Base-by-base conservation (phyloP, 2,888 invertebrate species). In the Drosophila kokeensis region DNA sequence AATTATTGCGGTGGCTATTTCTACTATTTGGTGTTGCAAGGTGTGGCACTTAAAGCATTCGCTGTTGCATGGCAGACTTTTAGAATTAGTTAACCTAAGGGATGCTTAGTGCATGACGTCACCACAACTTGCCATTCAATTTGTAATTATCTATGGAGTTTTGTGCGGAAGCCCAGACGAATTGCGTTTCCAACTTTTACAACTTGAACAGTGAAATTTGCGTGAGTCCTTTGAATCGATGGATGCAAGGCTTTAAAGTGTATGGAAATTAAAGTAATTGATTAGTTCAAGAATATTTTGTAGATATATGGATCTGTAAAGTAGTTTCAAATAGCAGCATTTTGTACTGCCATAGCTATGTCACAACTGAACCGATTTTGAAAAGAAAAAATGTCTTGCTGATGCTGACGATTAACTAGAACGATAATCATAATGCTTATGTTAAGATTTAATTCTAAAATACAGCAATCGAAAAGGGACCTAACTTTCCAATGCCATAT, bases 71-170 rank as follows among this genome's bases (percentile, higher is more conserved):
- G 60, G 10, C 50, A 36, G 45, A 27, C n/a, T 38, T 27, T 60
- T 11, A 11, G 72, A n/a, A 24, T 36, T 45, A 59, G 53, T 15
- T 29, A 27, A 32, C 40, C 6, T 53, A 59, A 55, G 70, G 76
- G 77, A 67, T 74, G 79, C 65, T 66, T 38, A 5, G n/a, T 53
- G 36, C 18, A 21, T 70, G 76, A 71, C 63, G 57, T 76, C 76
- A 75, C 11, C 13, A 30, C 32, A 53, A 59, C 32, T 45, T 53
- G 52, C 29, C 53, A 29, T 27, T 29, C 60, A 58, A 54, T 60
- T 49, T 53, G 53, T 50, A 71, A 76, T 75, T 75, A 70, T 76
- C 53, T 30, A 21, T 45, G 18, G 30, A 58, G 29, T 13, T 50
- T 69, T 63, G 53, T 30, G 15, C 55, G 71, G 55, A 58, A 57